A percentile compares a stretch with the other conserved stretches of the same genome.
phyloP scores from a whole-genome alignment of 2,113 vertebrate genomes.

The Typhlomys cinereus region DNA sequence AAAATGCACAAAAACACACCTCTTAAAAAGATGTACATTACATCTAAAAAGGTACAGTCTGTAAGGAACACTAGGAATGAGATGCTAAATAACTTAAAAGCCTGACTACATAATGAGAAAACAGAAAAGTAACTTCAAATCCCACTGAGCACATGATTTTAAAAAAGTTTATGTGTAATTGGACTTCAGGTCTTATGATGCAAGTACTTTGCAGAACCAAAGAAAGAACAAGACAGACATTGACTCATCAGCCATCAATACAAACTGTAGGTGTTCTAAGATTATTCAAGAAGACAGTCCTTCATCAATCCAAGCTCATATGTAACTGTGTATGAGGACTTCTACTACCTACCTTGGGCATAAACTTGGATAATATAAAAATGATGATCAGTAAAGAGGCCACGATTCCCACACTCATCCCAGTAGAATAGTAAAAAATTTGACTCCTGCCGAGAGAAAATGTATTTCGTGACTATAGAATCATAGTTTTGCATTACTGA shows the following conservation, averaged over 20 bases:
- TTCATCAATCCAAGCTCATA: neutral
- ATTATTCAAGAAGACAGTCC: neutral
- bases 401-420: slow-evolving; percentile 93
- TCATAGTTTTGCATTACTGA: slow-evolving; percentile 10
- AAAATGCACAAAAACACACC: slow-evolving; percentile 57
- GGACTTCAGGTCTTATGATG: slow-evolving; percentile 2
- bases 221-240: neutral
- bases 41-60: slow-evolving; percentile 50
- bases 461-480: neutral
- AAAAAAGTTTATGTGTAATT: slow-evolving; percentile 18
- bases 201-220: slow-evolving; percentile 61
- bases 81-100: slow-evolving; percentile 54
- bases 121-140: slow-evolving; percentile 32
- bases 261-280: slow-evolving; percentile 30
- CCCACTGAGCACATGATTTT: slow-evolving; percentile 21
- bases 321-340: neutral
- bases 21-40: slow-evolving; percentile 62
- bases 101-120: slow-evolving; percentile 38
- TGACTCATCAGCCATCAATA: neutral
- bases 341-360: slow-evolving; percentile 91
- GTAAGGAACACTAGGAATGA: slow-evolving; percentile 47
- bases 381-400: slow-evolving; percentile 95
- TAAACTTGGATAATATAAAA: slow-evolving; percentile 90
- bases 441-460: slow-evolving; percentile 89
- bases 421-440: slow-evolving; percentile 94